phyloP scores from a whole-genome alignment of 2,888 invertebrate species.

The Drosophila mimica region DNA sequence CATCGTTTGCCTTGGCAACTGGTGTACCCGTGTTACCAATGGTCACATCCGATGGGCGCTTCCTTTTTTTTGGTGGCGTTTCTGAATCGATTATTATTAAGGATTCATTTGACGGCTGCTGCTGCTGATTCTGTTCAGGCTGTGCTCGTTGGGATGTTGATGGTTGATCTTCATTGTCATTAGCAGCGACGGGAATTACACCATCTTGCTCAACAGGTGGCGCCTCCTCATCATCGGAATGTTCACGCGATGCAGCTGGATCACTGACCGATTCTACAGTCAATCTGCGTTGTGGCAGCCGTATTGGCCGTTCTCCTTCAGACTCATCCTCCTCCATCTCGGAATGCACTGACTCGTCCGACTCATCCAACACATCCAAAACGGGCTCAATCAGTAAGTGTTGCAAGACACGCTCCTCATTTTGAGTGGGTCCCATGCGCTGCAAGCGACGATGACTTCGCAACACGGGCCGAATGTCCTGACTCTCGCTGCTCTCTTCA shows the following conservation, averaged over 20 bases:
- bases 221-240: not conserved
- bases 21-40: slow-evolving; percentile 40
- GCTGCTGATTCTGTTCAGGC: slow-evolving; percentile 1
- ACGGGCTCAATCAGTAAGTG: not conserved
- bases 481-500: slow-evolving; percentile 7
- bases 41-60: slow-evolving; percentile 62
- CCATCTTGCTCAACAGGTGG: slow-evolving; percentile 1
- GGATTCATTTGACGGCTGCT: not conserved
- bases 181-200: not conserved
- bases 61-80: slow-evolving; percentile 82
- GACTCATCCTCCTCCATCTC: not conserved
- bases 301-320: not conserved
- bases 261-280: not conserved
- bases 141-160: slow-evolving; percentile 26
- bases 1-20: slow-evolving; percentile 81
- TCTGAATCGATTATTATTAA: slow-evolving; percentile 59
- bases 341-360: not conserved
- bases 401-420: not conserved
- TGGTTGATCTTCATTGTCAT: slow-evolving; percentile 13
- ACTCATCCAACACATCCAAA: not conserved
- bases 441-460: not conserved
- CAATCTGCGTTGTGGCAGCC: not conserved
- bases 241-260: not conserved
- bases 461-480: slow-evolving; percentile 7
- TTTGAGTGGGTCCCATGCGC: slow-evolving; percentile 13